phyloP scores from a whole-genome alignment of 2,113 vertebrate species.

The Odobenus rosmarus region DNA sequence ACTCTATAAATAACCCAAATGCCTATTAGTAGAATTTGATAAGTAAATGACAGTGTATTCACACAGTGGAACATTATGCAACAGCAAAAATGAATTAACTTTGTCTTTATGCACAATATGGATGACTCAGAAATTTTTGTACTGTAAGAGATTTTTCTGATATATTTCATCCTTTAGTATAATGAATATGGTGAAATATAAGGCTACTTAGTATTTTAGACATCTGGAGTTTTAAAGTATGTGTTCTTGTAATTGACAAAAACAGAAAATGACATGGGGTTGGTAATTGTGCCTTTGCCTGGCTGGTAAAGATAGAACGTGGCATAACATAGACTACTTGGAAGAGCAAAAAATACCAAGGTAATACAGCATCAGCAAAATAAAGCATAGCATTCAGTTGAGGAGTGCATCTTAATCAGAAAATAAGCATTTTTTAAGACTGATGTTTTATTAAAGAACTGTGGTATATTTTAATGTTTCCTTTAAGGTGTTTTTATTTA shows the following conservation, averaged over 20 bases:
- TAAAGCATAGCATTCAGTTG: background rate
- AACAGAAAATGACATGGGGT: background rate
- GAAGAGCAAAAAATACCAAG: background rate
- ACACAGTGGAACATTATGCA: background rate
- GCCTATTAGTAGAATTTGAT: background rate
- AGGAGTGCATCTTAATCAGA: background rate
- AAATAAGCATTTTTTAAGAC: background rate
- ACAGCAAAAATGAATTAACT: background rate
- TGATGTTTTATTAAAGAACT: background rate
- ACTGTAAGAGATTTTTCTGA: background rate
- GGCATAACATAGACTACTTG: background rate
- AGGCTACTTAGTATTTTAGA: background rate
- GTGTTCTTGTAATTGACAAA: background rate
- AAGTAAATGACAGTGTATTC: background rate
- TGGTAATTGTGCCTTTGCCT: background rate
- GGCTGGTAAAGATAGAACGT: background rate
- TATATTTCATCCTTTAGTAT: background rate
- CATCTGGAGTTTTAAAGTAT: background rate
- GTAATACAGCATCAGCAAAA: background rate
- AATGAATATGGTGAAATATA: background rate
- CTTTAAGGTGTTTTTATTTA: background rate
- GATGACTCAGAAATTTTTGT: background rate
- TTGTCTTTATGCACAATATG: background rate
- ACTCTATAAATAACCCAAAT: background rate
- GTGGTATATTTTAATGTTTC: background rate